A percentile compares a stretch with the other conserved stretches of the same genome.
Evolutionary conservation across 2,888 invertebrate genomes (phyloP).

Genomic region (Amaurobius ferox): DNA sequence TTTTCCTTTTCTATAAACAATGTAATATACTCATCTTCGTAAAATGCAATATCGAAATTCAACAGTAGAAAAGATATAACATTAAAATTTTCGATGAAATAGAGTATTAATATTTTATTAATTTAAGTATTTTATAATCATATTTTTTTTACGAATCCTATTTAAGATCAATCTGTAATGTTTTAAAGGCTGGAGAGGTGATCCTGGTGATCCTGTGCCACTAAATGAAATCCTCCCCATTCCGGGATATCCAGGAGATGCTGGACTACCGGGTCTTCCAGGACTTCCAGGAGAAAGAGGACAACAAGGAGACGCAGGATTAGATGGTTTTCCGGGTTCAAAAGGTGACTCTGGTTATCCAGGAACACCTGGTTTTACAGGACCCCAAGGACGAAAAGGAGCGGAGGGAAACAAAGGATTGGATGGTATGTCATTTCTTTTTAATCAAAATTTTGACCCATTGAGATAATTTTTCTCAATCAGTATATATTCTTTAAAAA

Average conservation of each 20-base stretch:
- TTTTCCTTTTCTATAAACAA: too few species aligned
- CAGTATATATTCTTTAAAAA: too few species aligned
- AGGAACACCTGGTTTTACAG: slow-evolving; percentile 40
- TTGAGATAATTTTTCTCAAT: too few species aligned
- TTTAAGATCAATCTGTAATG: too few species aligned
- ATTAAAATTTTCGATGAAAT: too few species aligned
- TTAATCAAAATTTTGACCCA: too few species aligned
- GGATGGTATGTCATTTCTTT: slow-evolving; percentile 23
- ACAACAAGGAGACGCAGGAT: slow-evolving; percentile 75
- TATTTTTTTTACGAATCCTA: too few species aligned
- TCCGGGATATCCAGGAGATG: slow-evolving; percentile 67
- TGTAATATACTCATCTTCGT: too few species aligned
- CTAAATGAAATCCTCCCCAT: background rate
- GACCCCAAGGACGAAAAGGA: slow-evolving; percentile 48
- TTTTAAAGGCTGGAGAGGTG: slow-evolving; percentile 73
- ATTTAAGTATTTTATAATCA: too few species aligned
- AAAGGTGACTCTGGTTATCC: slow-evolving; percentile 49
- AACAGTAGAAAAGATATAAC: too few species aligned
- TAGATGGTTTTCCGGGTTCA: slow-evolving; percentile 74
- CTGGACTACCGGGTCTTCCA: slow-evolving; percentile 72
- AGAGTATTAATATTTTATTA: too few species aligned
- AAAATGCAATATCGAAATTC: too few species aligned
- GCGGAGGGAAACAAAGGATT: slow-evolving; percentile 35
- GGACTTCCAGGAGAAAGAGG: slow-evolving; percentile 74
- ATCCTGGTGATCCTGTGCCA: slow-evolving; percentile 38